Base-by-base conservation (phyloP, 2,797 vertebrate genomes). In the Channa striata region DNA sequence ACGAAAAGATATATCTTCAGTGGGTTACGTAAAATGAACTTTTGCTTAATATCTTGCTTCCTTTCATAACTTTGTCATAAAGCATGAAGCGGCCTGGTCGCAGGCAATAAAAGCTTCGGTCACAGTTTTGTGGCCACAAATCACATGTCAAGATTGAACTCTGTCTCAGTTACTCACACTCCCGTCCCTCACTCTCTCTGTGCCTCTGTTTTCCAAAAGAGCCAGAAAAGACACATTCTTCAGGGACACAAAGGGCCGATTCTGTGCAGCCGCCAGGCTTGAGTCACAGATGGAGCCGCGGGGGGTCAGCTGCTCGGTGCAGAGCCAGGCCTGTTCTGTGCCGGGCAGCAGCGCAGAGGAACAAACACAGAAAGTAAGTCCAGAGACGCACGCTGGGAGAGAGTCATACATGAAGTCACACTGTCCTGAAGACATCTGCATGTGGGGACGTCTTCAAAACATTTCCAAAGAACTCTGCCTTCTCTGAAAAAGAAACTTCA, bases 161-260 rank as follows among this genome's bases (percentile, higher is more conserved):
- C 80, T 62, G 64, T 81, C 69, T 78, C 59, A 21, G 30, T 80
- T 56, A 68, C 83, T 75, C 71, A 72, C 65, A 63, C 59, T 63
- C 74, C 58, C 59, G n/a, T 71, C 23, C 50, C 70, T 77, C 80
- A 72, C 61, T 51, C 53, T 84, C 76, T 72, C 62, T 65, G n/a
- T n/a, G 58, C 62, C 66, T 81, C 77, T 67, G 81, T 82, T 87
- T 75, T 74, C 57, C 59, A 80, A 75, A 73, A 79, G 76, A 74
- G 23, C 48, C 33, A 84, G 85, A 89, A 91, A 86, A 87, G 89
- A 87, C 49, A 72, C 87, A 91, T 93, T 93, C 87, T 91, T 91
- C 53, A 20, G 1, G 0, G 40, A 76, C 68, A 94, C 92, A 94
- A 93, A 92, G 91, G 70, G 66, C 8, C 8, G 46, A 90, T 91